phyloP scores from a whole-genome alignment of 2,797 vertebrate genomes.

The Nasua narica region DNA sequence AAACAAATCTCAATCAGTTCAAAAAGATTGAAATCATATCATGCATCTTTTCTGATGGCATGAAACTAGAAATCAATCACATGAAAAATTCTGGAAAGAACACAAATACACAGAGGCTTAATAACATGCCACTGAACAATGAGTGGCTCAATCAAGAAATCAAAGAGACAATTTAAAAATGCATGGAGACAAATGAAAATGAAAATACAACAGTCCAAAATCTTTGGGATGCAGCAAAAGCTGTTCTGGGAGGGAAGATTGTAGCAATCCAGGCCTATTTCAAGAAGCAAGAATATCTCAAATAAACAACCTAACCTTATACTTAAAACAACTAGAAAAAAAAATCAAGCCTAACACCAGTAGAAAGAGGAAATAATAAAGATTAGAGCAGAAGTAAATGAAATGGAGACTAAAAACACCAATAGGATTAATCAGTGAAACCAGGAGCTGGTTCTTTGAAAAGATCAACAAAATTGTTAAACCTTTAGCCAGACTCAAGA shows the following conservation, averaged over 20 bases:
- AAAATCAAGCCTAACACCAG: not conserved
- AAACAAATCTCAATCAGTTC: not conserved
- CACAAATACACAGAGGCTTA: not conserved
- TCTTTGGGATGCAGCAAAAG: not conserved
- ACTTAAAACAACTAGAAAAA: not conserved
- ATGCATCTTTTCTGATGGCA: not conserved
- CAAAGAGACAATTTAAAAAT: not conserved
- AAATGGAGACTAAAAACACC: not conserved
- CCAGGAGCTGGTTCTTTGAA: not conserved
- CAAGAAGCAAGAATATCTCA: not conserved
- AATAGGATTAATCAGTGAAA: not conserved
- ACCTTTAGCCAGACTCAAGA: not conserved
- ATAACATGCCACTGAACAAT: not conserved
- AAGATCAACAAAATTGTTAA: not conserved
- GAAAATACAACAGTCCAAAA: not conserved
- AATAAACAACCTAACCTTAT: not conserved
- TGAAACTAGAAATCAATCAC: not conserved
- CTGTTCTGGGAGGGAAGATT: not conserved
- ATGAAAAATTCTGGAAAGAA: not conserved
- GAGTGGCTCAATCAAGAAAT: not conserved
- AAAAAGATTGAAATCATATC: not conserved
- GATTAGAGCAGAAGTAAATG: not conserved
- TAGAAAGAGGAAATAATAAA: not conserved
- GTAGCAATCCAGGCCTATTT: not conserved
- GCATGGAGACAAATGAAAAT: not conserved